Evolutionary conservation across 2,888 invertebrate genomes (phyloP), one percentile per base, ranked within the genome.

Genomic region (Plutella xylostella): DNA sequence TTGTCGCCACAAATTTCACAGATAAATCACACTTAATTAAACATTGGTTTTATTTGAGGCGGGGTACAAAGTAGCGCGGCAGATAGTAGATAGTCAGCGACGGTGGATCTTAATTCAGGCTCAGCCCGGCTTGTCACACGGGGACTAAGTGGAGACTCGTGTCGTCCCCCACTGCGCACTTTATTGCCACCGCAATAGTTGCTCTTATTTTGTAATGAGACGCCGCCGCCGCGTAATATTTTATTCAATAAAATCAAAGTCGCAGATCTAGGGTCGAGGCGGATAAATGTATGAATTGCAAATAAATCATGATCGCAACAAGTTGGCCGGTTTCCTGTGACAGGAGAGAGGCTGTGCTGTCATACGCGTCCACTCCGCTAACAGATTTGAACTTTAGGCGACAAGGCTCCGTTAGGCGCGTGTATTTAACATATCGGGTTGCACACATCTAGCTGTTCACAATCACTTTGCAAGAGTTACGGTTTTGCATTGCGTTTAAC

Each of bases 121-220:
- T 49, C 54, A 52, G 21, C 14, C n/a, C n/a, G 19, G 39, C 19
- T 54, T 62, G 65, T 63, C 60, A 58, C 60, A 53, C 49, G 54
- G 50, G 45, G 46, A 57, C 67, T 68, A 70, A 72, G 67, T 72
- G 70, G 67, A 58, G 66, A 64, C 63, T 63, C 71, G 66, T 73
- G 74, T 76, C 57, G 51, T 62, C 60, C 60, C 65, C 63, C 60
- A 65, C 69, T 60, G 60, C 45, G 56, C 56, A 51, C 54, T 67
- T 65, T 65, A 67, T 67, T 62, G 55, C 60, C 46, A 55, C 54
- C 57, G 53, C 58, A 57, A 60, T 55, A 60, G 56, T 56, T 56
- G 54, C 55, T 68, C 58, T 63, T 65, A 63, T 71, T 70, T 70
- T 64, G 60, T 63, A 65, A 65, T 60, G 58, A 14, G 15, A 34